These are phyloP conservation scores for Trichechus manatus DNA, from an alignment of 2,113 vertebrate genomes.

Conservation along the genomic window DNA sequence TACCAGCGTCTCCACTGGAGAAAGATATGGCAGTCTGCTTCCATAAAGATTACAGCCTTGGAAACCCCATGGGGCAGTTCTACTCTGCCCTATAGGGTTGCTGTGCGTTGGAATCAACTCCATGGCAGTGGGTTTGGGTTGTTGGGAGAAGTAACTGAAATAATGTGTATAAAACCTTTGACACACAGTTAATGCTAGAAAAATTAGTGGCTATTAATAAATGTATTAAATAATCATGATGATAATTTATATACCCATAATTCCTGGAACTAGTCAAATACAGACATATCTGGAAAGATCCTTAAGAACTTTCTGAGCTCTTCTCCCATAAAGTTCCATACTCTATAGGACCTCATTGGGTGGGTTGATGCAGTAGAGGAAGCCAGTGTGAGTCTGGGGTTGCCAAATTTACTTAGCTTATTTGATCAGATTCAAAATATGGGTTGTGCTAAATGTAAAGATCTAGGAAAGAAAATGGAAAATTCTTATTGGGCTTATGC, in stretches of 20 bases:
- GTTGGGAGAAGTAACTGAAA: neutral
- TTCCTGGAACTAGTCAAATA: neutral
- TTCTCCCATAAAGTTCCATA: neutral
- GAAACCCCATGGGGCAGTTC: too few species aligned
- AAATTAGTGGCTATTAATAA: neutral
- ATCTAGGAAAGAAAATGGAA: neutral
- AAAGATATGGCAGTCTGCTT: too few species aligned
- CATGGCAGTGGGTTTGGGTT: neutral
- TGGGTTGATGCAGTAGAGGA: neutral
- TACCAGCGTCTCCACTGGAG: too few species aligned
- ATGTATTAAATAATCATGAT: neutral
- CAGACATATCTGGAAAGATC: neutral
- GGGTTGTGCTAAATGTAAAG: neutral
- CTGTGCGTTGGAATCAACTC: too few species aligned
- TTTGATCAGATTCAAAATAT: neutral
- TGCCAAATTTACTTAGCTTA: neutral
- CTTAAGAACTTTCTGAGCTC: neutral
- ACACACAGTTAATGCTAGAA: neutral
- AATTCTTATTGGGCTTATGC: neutral
- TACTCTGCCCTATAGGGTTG: too few species aligned
- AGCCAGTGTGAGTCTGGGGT: neutral
- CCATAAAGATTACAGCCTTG: too few species aligned
- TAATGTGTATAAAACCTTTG: neutral
- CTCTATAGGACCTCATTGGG: neutral
- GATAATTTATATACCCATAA: neutral